Evolutionary conservation across 2,797 vertebrate species (phyloP), one percentile per base, ranked within the genome.

Genomic region (Liparis tanakae): DNA sequence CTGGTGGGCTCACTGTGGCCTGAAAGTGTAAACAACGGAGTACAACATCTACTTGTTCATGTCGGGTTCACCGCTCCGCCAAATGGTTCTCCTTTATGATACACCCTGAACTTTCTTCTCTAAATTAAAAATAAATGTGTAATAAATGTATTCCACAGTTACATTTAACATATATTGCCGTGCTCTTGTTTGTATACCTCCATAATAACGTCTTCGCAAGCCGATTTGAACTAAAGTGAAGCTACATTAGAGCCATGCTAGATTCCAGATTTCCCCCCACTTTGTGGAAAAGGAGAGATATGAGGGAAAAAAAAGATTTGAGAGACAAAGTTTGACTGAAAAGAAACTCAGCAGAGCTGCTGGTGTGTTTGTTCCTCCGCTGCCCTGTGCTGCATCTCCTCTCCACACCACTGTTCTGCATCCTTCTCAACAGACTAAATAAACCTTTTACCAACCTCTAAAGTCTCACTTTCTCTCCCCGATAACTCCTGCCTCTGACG

Each of bases 401-500:
- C 71, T 65, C 36, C 33, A 66, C 53, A 81, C 62, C 69, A 44
- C 55, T 54, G 53, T 63, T 67, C 72, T 64, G 37, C 67, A 58
- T 80, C 55, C 61, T 62, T 71, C 53, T 67, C 51, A 0, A 64
- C 67, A 37, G 18, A 81, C 84, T 87, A 88, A 85, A 90, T 88
- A 89, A 81, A 87, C 55, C 17, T 57, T 14, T 36, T 53, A 33
- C 51, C 72, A 66, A 72, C 34, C 10, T 58, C 82, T 70, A 63
- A 84, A 84, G 79, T 70, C 79, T 74, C 55, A n/a, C 70, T 63
- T 76, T 75, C 53, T 48, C 74, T 78, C 76, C 76, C 72, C 74
- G 82, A 86, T 88, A 90, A 90, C 87, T 83, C 74, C 89, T 84
- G 82, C 41, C 71, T 69, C 80, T 85, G 76, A 59, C 17, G 0